Evolutionary conservation across 1,140 invertebrate species (phyloP), one percentile per base, ranked within the genome.

Genomic region (Drosophila fuyamai): DNA sequence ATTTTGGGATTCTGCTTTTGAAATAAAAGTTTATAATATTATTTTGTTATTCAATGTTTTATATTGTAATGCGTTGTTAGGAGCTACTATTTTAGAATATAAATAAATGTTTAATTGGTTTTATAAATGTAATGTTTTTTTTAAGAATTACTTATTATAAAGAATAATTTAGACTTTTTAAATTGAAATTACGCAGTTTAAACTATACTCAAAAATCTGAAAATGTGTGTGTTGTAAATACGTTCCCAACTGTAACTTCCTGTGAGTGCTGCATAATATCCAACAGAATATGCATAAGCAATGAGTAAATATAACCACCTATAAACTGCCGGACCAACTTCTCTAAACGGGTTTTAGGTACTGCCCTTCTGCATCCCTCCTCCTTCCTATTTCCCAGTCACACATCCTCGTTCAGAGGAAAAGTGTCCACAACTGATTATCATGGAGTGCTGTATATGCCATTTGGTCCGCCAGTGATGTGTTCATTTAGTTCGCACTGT

Each of bases 381-480:
- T 36, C 23, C 58, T 18, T 35, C 23, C 36, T 9, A 41, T 35
- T 40, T 18, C 18, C 13, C 53, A 27, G 54, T 40, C 47, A 53
- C 43, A 40, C 59, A 43, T 27, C 56, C 44, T n/a, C 23, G 18
- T 38, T 46, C 7, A 14, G 38, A 67, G 36, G 46, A 40, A 76
- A 76, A 67, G 41, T 67, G 73, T 76, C 73, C 73, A 68, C 54
- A 76, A 67, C 61, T 76, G 73, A 76, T 76, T 76, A 76, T 59
- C 73, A 76, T 76, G 72, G 61, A 59, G 72, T 63, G 70, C 68
- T 44, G 72, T 44, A 59, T 59, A 54, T 76, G 43, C 61, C 54
- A 76, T 76, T 76, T 76, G 54, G 53, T 55, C 54, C 43, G 72
- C 16, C 62, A 48, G 48, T 74, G 68, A 67, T 76, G 73, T 76